These are phyloP conservation scores for Conistra vaccinii DNA, from an alignment of 2,888 invertebrate genomes.

Conservation along the genomic window DNA sequence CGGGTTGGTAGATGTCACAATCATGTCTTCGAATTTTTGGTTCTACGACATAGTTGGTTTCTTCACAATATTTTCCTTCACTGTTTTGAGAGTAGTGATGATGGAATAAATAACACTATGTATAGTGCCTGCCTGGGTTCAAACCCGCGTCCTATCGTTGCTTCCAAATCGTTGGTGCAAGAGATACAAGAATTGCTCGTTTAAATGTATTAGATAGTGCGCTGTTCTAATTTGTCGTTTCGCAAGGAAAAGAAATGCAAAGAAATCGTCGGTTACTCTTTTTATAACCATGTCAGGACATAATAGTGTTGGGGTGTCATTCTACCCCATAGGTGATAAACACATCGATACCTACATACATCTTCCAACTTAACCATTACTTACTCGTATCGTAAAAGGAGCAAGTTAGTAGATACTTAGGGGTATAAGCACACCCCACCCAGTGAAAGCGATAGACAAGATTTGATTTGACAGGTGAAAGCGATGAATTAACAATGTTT, in stretches of 20 bases:
- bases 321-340: constrained; percentile 34
- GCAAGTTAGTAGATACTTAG: constrained; percentile 38
- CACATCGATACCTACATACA: constrained; percentile 26
- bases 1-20: too few species aligned
- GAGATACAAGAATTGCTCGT: too few species aligned
- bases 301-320: background rate
- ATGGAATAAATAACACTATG: background rate
- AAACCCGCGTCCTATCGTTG: too few species aligned
- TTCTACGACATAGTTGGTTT: too few species aligned
- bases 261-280: background rate
- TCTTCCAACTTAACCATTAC: constrained; percentile 56
- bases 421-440: background rate
- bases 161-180: too few species aligned
- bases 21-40: too few species aligned
- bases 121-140: too few species aligned
- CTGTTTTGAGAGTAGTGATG: too few species aligned
- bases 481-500: too few species aligned
- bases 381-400: constrained; percentile 48
- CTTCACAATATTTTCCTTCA: too few species aligned
- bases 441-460: constrained; percentile 20
- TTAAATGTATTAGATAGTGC: too few species aligned
- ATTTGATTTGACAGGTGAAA: background rate
- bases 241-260: background rate
- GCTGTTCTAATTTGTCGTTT: background rate
- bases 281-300: background rate